Evolutionary conservation across 2,888 invertebrate species (phyloP), one percentile per base, ranked within the genome.

Genomic region (Euplagia quadripunctaria): DNA sequence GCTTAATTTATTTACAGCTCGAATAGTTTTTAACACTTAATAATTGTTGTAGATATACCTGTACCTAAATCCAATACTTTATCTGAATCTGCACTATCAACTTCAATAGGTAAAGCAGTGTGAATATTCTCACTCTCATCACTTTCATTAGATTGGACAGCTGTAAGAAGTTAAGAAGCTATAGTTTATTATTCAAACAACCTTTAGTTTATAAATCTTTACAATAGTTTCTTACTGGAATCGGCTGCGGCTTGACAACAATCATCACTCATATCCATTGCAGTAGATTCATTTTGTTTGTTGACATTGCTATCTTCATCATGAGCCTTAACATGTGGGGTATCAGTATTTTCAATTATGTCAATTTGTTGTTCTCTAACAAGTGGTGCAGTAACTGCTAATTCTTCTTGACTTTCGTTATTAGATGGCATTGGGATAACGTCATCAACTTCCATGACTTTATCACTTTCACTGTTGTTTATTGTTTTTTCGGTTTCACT

Each of bases 61-160:
- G 64, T 71, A 74, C 74, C 68, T 65, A 71, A 61, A 61, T 68
- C 68, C 71, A 71, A 58, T 9, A n/a, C 66, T 43, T 42, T 49
- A 42, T 64, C 65, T 41, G 70, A 68, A n/a, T 52, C 67, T 46
- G 65, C 64, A 63, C 61, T 73, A 51, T 70, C 69, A 0, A 73
- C 42, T 66, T 73, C 73, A 11, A 73, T 66, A 42, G 58, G 51
- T 72, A 58, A 46, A 61, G 31, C 14, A 16, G 17, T 64, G 20
- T 46, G 6, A 20, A 20, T 41, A 55, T 64, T 42, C 43, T 31
- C 17, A 46, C 49, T 58, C 11, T 46, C 52, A 55, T 41, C 4
- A 17, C 12, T 31, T n/a, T 58, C 42, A 20, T 20, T 42, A 68
- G 63, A 31, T 70, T 51, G 51, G 61, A 69, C 51, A 61, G 17